Conservation (phyloP, 2,113 vertebrate genomes). For the Apteryx mantelli region DNA sequence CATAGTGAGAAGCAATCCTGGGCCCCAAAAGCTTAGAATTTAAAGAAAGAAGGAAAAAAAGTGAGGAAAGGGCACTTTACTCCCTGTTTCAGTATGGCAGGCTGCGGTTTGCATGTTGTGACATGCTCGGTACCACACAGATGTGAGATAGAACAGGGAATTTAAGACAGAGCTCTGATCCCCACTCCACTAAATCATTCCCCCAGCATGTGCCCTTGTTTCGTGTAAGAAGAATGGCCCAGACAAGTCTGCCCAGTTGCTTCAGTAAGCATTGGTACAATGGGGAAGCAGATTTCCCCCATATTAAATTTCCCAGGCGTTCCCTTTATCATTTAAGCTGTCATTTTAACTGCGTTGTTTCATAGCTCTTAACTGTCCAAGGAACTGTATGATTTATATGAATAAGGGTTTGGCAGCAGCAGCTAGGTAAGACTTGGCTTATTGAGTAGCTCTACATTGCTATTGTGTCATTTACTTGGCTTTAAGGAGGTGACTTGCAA, state of each 20-base stretch:
- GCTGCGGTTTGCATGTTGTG: slow-evolving; percentile 22
- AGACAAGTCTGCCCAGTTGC: slow-evolving; percentile 60
- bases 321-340: slow-evolving; percentile 59
- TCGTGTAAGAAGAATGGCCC: slow-evolving; percentile 31
- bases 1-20: not conserved
- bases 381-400: slow-evolving; percentile 62
- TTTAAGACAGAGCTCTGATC: slow-evolving; percentile 47
- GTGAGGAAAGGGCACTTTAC: not conserved
- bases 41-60: not conserved
- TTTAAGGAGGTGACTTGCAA: not conserved
- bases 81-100: slow-evolving; percentile 8
- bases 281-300: slow-evolving; percentile 60
- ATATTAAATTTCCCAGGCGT: slow-evolving; percentile 67
- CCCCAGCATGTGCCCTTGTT: slow-evolving; percentile 15
- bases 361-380: slow-evolving; percentile 51
- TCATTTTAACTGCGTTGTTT: slow-evolving; percentile 59
- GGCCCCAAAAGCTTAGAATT: not conserved
- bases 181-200: slow-evolving; percentile 53
- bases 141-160: slow-evolving; percentile 14
- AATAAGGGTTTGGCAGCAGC: slow-evolving; percentile 50
- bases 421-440: not conserved
- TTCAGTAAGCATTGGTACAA: slow-evolving; percentile 52
- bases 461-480: not conserved
- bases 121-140: slow-evolving; percentile 19
- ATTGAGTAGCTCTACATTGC: accelerated